Base-by-base conservation (phyloP, 2,888 invertebrate genomes). In the Trachelus stipa region DNA sequence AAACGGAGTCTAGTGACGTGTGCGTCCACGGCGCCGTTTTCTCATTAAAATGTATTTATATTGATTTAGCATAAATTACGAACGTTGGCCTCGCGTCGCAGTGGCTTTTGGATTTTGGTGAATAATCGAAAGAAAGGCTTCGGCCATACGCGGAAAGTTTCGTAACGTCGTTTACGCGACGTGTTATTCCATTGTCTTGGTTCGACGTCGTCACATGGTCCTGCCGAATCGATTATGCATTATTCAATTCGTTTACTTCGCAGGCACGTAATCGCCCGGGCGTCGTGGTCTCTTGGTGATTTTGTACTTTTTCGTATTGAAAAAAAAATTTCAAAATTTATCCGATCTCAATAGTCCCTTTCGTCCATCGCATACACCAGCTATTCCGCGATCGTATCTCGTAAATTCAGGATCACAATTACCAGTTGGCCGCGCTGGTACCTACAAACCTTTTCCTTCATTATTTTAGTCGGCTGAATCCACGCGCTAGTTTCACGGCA, bases 41-140 rank as follows among this genome's bases (percentile, higher is more conserved):
- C 71, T 31, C 31, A 71, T 71, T 71, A 71, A 31, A 71, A 71
- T 71, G 0, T 71, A 71, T 31, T 34, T 71, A 33, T 71, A 31
- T 71, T 71, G 34, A 71, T 34, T 71, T 15, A 34, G 30, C 71
- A 71, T 71, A 31, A 31, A 71, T 71, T 71, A 71, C 56, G 56
- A 56, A 23, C 56, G 56, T 23, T 56, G 56, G 23, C 56, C 56
- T 56, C 56, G 56, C 23, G 23, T 23, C 23, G 23, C 23, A 0
- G 23, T 23, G 56, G 56, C 56, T 56, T 56, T 56, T 23, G 9
- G 56, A 56, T 56, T 56, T 56, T 56, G 56, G 56, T 9, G 56
- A 56, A 56, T 56, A 56, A 56, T 56, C 56, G 9, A 56, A 56
- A 56, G 9, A 56, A 56, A 56, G 9, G 15, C 9, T 40, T 23